Evolutionary conservation across 2,113 vertebrate genomes (phyloP).

Genomic region (Odontesthes bonariensis): DNA sequence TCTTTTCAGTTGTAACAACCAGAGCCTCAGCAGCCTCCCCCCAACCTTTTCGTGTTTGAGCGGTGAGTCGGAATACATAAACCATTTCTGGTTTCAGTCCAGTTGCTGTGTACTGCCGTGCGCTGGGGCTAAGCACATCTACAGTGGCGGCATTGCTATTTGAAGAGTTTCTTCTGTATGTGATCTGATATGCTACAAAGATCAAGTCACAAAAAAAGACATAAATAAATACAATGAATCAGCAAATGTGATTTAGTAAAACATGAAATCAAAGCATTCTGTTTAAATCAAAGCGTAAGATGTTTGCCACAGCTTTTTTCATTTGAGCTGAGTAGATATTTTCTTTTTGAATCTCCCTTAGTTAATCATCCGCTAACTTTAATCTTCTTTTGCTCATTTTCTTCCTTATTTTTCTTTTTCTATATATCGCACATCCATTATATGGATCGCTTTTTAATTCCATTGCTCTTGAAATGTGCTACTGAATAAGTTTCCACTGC

Average conservation of each 20-base stretch:
- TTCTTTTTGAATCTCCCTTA: no score
- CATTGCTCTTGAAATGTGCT: background rate
- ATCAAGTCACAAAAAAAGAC: constrained; percentile 3
- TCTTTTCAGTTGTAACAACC: constrained; percentile 97
- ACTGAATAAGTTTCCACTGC: constrained; percentile 1
- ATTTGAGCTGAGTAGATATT: no score
- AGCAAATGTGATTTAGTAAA: background rate
- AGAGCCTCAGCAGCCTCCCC: constrained; percentile 93
- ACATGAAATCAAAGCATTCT: no score
- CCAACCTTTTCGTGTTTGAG: constrained; percentile 98
- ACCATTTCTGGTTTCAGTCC: constrained; percentile 90
- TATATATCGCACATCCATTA: constrained; percentile 13
- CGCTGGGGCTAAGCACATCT: constrained; percentile 90
- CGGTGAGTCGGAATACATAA: constrained; percentile 93
- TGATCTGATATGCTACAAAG: constrained; percentile 92
- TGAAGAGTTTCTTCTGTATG: constrained; percentile 90
- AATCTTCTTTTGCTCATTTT: background rate
- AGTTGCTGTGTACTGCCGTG: constrained; percentile 90
- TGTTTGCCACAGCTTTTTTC: no score
- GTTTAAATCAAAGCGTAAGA: no score
- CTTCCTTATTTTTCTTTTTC: background rate
- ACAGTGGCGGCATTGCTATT: constrained; percentile 82
- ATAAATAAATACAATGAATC: background rate
- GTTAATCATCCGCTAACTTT: background rate
- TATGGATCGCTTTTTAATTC: background rate